A percentile compares a stretch with the other conserved stretches of the same genome.
Conservation (phyloP, 2,888 invertebrate species). For the Herminia tarsipennalis region DNA sequence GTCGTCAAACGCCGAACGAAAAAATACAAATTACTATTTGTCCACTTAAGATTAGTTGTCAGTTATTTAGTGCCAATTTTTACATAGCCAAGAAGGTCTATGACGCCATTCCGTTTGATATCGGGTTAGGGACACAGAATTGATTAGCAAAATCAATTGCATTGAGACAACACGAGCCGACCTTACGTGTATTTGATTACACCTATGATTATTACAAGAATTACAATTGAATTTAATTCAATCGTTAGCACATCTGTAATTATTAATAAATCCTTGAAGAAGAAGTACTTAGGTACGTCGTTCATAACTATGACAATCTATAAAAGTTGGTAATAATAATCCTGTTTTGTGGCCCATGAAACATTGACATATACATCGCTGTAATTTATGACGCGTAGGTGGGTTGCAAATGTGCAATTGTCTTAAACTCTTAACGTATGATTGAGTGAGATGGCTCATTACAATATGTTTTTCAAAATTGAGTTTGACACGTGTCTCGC, state of each 20-base stretch:
- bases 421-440: constrained; percentile 26
- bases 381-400: constrained; percentile 44
- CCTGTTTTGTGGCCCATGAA: constrained; percentile 51
- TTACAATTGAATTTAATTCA: constrained; percentile 52
- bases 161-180: constrained; percentile 33
- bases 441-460: constrained; percentile 55
- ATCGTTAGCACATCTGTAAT: constrained; percentile 48
- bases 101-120: constrained; percentile 20
- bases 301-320: constrained; percentile 44
- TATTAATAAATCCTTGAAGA: constrained; percentile 52
- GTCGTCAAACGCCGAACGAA: background rate
- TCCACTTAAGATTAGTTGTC: too few relatives aligned
- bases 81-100: constrained; percentile 16
- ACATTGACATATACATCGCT: constrained; percentile 53
- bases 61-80: constrained; percentile 6
- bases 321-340: constrained; percentile 52
- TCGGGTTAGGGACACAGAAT: constrained; percentile 42
- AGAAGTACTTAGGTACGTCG: constrained; percentile 39
- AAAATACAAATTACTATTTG: background rate
- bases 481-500: constrained; percentile 50
- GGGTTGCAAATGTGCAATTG: constrained; percentile 23
- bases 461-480: constrained; percentile 60
- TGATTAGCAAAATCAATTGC: constrained; percentile 36
- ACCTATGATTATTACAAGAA: constrained; percentile 47
- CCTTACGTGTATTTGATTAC: constrained; percentile 49